Evolutionary conservation across 2,797 vertebrate species (phyloP).

Genomic region (Epinephelus malabaricus): DNA sequence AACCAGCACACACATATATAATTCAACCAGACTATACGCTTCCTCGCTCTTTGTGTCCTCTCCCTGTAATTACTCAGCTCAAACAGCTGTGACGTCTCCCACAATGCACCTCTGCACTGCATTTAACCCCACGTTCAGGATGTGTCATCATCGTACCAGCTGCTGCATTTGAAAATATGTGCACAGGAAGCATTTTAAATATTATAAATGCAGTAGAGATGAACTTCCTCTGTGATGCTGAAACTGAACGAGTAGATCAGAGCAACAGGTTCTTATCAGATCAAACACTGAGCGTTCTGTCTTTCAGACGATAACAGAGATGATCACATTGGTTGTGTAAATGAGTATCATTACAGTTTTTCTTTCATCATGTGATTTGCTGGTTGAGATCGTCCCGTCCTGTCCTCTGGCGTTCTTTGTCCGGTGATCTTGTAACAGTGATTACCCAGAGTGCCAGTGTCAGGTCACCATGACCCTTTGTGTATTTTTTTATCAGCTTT

Average conservation of each 20-base stretch:
- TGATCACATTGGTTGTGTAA: neutral
- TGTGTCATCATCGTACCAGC: constrained; percentile 20
- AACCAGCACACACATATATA: neutral
- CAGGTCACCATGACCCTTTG: constrained; percentile 9
- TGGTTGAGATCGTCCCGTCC: constrained; percentile 18
- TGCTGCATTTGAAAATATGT: constrained; percentile 14
- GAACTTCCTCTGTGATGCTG: neutral
- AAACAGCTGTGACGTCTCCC: constrained; percentile 34
- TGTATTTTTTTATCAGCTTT: neutral
- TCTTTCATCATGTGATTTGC: neutral
- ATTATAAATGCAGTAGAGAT: neutral
- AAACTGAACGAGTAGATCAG: no score
- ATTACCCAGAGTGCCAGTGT: constrained; percentile 17
- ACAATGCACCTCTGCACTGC: constrained; percentile 4
- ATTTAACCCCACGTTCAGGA: neutral
- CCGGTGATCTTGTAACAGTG: neutral
- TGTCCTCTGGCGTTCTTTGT: neutral
- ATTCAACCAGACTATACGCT: neutral
- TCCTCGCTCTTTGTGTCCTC: neutral
- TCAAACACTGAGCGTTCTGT: neutral
- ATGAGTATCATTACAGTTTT: neutral
- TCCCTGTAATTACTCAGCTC: constrained; percentile 32
- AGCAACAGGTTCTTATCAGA: neutral
- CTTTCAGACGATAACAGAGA: neutral
- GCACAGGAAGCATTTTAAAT: neutral